Evolutionary conservation across 1,140 invertebrate species (phyloP), one percentile per base, ranked within the genome.

Genomic region (Trichonephila clavata): DNA sequence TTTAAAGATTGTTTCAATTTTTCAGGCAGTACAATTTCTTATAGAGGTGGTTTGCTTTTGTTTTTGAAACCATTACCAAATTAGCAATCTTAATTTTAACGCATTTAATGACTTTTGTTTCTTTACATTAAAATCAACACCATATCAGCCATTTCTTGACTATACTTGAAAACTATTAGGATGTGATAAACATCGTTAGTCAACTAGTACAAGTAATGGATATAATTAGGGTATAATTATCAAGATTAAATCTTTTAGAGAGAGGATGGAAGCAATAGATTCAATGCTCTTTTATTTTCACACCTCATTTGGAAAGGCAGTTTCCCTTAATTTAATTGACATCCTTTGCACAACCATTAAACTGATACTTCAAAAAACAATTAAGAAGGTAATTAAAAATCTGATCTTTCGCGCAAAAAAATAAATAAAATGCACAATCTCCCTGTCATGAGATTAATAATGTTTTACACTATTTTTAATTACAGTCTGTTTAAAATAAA

Each of bases 151-250:
- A 24, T 6, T 4, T 32, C 18, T 86, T 18, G 13, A 63, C 24
- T 14, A 27, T 57, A n/a, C 43, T 89, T 27, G 8, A 60, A 89
- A 27, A 14, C 87, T 59, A 89, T 89, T 89, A 89, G 5, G 7
- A 24, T 18, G 13, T 8, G 86, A 89, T 89, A 68, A 68, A 57
- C 65, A 77, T 77, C 87, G 24, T 59, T 14, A 39, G 50, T 20
- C 59, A 27, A 21, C 32, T 20, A 77, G 71, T 89, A n/a, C 50
- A 89, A 77, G 65, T 89, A 89, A 77, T 89, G 65, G 87, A 89
- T 89, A 89, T 89, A 89, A 89, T 89, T 71, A 77, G 32, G n/a
- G 50, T 21, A 27, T 89, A 89, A 89, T 89, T 71, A 89, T 89
- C 87, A 89, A 89, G 87, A 89, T 89, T 89, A 8, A 77, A 89